Evolutionary conservation across 2,113 vertebrate species (phyloP), one percentile per base, ranked within the genome.

Genomic region (Meles meles): DNA sequence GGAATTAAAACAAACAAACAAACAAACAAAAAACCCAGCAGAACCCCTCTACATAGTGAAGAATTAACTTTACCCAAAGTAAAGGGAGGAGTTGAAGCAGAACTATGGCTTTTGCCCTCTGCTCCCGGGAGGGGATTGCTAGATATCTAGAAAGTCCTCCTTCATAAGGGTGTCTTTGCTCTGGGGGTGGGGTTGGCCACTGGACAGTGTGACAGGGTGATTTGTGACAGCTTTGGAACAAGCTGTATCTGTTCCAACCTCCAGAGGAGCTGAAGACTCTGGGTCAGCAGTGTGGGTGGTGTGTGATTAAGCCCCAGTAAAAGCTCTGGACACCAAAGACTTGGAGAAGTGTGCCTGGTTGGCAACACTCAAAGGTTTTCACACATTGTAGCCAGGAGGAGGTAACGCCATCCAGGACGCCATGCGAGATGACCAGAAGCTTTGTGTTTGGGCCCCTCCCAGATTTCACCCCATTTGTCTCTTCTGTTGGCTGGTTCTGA

Each of bases 51-150:
- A n/a, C 74, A n/a, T 13, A 85, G 31, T 25, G 74, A 93, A 92
- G 37, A 87, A 74, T 93, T 87, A 57, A 37, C 88, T 94, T 82
- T 88, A 80, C 42, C 31, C 71, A 96, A 13, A 42, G 76, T n/a
- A n/a, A 69, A 69, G 17, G 67, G 67, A 69, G 17, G 67, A 69
- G 17, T 20, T 20, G 34, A 69, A n/a, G 67, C 67, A 84, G 37
- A 39, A 29, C 63, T 74, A 57, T 84, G 31, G 15, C 39, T 57
- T 79, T 87, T 34, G 67, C 15, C 39, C 14, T 89, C 14, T 1
- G 31, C 67, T 47, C 3, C 52, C 13, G n/a, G 72, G 52, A 94
- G 37, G 17, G 5, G n/a, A 34, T 44, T 34, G 42, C 55, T n/a
- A 34, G 61, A 52, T 20, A 65, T 79, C 7, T 34, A 55, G 23